Base-by-base conservation (phyloP, 1,140 invertebrate species). In the Drosophila carrolli region DNA sequence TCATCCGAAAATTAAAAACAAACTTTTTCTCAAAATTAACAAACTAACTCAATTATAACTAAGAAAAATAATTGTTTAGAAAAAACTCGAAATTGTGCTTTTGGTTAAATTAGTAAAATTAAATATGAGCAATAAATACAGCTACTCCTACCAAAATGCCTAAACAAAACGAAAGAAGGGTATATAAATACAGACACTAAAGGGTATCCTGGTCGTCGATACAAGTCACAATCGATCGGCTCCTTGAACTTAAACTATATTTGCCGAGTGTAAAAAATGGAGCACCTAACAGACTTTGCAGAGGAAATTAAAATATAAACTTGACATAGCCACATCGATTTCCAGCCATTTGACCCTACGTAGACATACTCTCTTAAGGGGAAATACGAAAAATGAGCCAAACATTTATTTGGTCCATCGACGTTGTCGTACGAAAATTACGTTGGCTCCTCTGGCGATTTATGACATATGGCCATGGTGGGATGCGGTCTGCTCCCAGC, bases 281-380 rank as follows among this genome's bases (percentile, higher is more conserved):
- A 51, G 43, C 63, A 74, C 65, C 76, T 75, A 62, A 51, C 14
- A 48, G 50, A 62, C 68, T 66, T 48, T 50, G 63, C 23, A 72
- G 37, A 86, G 82, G 82, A 86, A 86, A 86, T 86, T 86, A 88
- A 88, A 82, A 78, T 86, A 66, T 72, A 66, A 73, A 75, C 50
- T 58, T 71, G 81, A 68, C 40, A 75, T 55, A 60, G 75, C 29
- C 73, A 27, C 53, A 58, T 66, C 72, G 72, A 76, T 76, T 75
- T 51, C 23, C 48, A 40, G 54, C 23, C n/a, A 57, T 46, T 53
- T 51, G 40, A 13, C 38, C 32, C 61, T 47, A 32, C 43, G 32
- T 9, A 70, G 43, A 9, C 46, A 37, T 46, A 40, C 14, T 37
- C 54, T 35, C 50, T 46, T 9, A 27, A 16, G 19, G 35, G 19